Conservation (phyloP, 2,113 vertebrate genomes). For the Cephalopterus ornatus region DNA sequence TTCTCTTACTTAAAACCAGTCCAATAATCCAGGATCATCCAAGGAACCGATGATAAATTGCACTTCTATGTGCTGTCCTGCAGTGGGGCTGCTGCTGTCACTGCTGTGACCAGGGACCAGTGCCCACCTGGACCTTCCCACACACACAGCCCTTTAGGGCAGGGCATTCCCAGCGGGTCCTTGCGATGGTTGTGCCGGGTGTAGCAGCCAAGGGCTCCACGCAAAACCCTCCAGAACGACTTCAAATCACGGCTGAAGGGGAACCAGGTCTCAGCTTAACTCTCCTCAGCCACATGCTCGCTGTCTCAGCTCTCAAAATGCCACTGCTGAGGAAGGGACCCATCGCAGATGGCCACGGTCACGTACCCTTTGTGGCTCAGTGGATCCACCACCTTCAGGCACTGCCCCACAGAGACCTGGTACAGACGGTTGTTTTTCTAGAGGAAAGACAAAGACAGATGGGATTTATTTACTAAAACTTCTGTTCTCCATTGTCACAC, state of each 20-base stretch:
- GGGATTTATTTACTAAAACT: not conserved
- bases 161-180: not conserved
- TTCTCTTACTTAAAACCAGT: conserved; percentile 27
- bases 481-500: not conserved
- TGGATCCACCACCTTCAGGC: conserved; percentile 79
- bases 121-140: not conserved
- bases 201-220: not conserved
- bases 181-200: not conserved
- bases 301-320: conserved; percentile 77
- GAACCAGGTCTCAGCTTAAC: not conserved
- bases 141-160: not conserved
- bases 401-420: conserved; percentile 95
- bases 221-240: not conserved
- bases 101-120: not conserved
- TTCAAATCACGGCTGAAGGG: not conserved
- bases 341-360: conserved; percentile 91
- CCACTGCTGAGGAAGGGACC: conserved; percentile 87
- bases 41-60: not conserved
- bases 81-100: not conserved
- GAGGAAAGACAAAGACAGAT: not conserved
- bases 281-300: not conserved
- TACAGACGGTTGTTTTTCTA: conserved; percentile 90
- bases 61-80: not conserved
- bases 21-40: not conserved
- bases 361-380: conserved; percentile 83